Evolutionary conservation across 2,113 vertebrate species (phyloP).

Genomic region (Pelmatolapia mariae): DNA sequence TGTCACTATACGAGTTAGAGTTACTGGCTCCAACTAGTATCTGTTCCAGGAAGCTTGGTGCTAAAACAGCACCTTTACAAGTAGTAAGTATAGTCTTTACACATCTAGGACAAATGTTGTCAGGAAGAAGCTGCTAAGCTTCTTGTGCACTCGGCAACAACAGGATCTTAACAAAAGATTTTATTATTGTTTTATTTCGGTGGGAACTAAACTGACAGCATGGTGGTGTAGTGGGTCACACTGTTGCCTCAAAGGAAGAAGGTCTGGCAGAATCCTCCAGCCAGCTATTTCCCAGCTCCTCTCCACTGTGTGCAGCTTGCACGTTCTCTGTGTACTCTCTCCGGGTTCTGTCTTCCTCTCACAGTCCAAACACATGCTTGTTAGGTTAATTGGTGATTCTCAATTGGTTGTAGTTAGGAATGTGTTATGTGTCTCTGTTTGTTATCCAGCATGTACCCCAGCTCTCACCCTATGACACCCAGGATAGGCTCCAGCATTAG

Average conservation of each 20-base stretch:
- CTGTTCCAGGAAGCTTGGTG: background rate
- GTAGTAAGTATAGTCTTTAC: constrained; percentile 16
- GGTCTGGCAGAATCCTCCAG: background rate
- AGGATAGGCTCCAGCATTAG: background rate
- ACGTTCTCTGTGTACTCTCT: background rate
- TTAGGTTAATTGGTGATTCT: background rate
- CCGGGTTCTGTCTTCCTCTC: background rate
- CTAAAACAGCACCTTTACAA: constrained; percentile 9
- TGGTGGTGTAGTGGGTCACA: background rate
- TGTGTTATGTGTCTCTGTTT: background rate
- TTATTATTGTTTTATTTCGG: background rate
- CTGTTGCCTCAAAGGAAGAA: background rate
- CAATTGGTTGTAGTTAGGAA: background rate
- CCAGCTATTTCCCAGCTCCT: background rate
- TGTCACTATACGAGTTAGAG: background rate
- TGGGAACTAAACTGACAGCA: background rate
- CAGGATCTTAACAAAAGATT: background rate
- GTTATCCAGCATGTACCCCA: background rate
- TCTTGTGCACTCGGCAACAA: background rate
- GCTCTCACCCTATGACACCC: background rate
- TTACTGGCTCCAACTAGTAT: constrained; percentile 14
- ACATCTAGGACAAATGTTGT: background rate
- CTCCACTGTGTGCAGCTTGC: background rate
- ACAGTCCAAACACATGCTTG: background rate
- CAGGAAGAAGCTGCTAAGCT: background rate